Base-by-base conservation (phyloP, 2,797 vertebrate species). In the Fratercula arctica region DNA sequence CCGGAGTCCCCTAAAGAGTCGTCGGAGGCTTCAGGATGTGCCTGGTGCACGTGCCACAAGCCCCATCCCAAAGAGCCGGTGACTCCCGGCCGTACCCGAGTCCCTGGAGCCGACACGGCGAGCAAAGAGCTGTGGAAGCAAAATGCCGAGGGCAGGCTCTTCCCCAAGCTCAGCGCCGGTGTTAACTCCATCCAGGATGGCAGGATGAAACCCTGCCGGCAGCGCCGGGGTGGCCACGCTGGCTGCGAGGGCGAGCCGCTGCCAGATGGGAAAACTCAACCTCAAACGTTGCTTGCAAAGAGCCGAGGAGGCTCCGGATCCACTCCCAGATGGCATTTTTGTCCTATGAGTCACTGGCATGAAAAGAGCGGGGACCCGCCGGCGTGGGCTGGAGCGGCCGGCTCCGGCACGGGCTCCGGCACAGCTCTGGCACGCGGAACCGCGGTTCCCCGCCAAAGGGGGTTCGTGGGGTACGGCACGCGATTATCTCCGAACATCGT, bases 91-190 rank as follows among this genome's bases (percentile, higher is more conserved):
- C 54, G 46, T 28, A 7, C 29, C 57, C 61, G 23, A 6, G 7
- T 25, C 73, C 24, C 18, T 18, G 20, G 16, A 24, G 45, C 37
- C 3, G 0, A 3, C 43, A 1, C 0, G 0, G 43, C 0, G 4
- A 70, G 85, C 73, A 23, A 48, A 48, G 45, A 77, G 23, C 78
- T 48, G 13, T 13, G 12, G 76, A 14, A 48, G 48, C 78, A 31
- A 23, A 88, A 16, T 1, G 1, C 17, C 19, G 3, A 51, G 46
- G 66, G 16, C 5, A 12, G 37, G 31, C 33, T n/a, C 9, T 46
- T 37, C n/a, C 45, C 15, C 0, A 24, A 24, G 14, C 15, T 46
- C 6, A 17, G 2, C 1, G 2, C 13, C 5, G 26, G 14, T 13
- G 12, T 16, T 29, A 16, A 13, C 4, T 23, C 46, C 1, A 1